These are phyloP conservation scores for Xanthorhoe designata DNA, from an alignment of 2,888 invertebrate species.

Conservation along the genomic window DNA sequence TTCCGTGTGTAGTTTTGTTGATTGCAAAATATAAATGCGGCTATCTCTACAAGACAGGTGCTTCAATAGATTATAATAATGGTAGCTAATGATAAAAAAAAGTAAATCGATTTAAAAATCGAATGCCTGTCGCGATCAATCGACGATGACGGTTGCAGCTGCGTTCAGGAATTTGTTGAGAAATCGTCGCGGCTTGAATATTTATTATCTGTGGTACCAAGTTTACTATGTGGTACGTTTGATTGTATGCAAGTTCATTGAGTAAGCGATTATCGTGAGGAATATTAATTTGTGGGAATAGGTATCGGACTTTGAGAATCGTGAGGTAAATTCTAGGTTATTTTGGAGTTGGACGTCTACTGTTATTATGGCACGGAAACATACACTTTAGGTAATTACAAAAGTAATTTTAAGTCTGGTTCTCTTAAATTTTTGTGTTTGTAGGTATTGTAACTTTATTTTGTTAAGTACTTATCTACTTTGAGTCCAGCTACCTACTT, in stretches of 20 bases:
- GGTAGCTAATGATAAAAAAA: slow-evolving; percentile 14
- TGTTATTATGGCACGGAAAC: not conserved
- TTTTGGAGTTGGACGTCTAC: not conserved
- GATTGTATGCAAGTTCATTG: slow-evolving; percentile 43
- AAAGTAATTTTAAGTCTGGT: not conserved
- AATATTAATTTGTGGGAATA: slow-evolving; percentile 34
- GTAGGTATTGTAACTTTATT: too few relatives aligned
- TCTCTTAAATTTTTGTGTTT: too few relatives aligned
- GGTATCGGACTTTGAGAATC: slow-evolving; percentile 14
- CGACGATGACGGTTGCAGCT: slow-evolving; percentile 76
- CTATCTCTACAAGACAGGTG: too few relatives aligned
- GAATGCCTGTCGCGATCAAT: slow-evolving; percentile 64
- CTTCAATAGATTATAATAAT: not conserved
- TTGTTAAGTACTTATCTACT: too few relatives aligned
- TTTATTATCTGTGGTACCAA: slow-evolving; percentile 57
- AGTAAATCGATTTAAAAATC: slow-evolving; percentile 62
- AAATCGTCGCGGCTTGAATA: slow-evolving; percentile 79
- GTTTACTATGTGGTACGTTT: slow-evolving; percentile 32
- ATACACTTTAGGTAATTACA: not conserved
- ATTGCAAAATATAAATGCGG: too few relatives aligned
- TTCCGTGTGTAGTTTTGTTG: too few relatives aligned
- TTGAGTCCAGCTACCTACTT: too few relatives aligned
- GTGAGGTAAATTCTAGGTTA: slow-evolving; percentile 11
- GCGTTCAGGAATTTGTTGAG: slow-evolving; percentile 83
- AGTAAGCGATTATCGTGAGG: slow-evolving; percentile 39